Percentiles rank a stretch among this genome's conserved stretches.
Evolutionary conservation across 2,113 vertebrate genomes (phyloP).

Genomic region (Dipodomys ordii): DNA sequence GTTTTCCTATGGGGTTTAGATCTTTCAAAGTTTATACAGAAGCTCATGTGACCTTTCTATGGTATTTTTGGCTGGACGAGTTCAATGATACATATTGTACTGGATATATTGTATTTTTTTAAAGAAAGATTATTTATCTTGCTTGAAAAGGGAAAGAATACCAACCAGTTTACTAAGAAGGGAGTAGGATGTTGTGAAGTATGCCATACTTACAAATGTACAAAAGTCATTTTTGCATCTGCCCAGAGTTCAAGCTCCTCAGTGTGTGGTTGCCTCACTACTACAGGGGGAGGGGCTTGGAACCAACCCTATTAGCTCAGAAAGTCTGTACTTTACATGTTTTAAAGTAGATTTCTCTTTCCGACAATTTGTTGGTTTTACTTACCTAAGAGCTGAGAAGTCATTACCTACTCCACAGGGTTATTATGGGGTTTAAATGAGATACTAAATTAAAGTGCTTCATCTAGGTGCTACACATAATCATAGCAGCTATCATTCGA

Average conservation of each 20-base stretch:
- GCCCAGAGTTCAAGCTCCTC: background rate
- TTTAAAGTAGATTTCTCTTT: slow-evolving; percentile 23
- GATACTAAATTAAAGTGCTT: slow-evolving; percentile 50
- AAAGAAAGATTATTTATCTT: slow-evolving; percentile 6
- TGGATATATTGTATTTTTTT: slow-evolving; percentile 9
- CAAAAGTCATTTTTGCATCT: background rate
- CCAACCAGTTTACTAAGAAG: background rate
- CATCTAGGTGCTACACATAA: background rate
- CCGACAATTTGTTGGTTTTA: slow-evolving; percentile 33
- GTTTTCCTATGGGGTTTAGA: background rate
- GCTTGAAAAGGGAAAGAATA: background rate
- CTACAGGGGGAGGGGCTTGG: background rate
- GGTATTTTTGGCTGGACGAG: background rate
- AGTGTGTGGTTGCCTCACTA: background rate
- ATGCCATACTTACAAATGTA: background rate
- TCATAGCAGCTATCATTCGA: background rate
- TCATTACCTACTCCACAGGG: slow-evolving; percentile 19
- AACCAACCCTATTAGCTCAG: background rate
- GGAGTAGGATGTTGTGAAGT: background rate
- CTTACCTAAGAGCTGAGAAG: slow-evolving; percentile 48
- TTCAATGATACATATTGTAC: background rate
- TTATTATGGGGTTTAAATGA: slow-evolving; percentile 45
- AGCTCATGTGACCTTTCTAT: background rate
- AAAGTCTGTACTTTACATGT: background rate
- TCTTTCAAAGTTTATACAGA: background rate